Conservation (phyloP, 2,888 invertebrate species). For the Mythimna vitellina region DNA sequence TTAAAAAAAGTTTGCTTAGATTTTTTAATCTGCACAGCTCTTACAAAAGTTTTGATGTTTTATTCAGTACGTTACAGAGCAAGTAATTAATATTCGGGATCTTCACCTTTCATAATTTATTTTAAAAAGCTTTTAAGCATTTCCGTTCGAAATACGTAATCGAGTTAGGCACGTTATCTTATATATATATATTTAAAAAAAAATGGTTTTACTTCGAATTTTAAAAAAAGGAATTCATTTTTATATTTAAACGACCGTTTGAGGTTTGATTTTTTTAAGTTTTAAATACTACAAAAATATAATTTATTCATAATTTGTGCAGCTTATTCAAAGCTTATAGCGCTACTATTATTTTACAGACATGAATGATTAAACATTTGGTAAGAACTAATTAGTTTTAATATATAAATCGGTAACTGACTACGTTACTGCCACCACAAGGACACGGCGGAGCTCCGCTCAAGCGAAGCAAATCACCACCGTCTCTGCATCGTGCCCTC, state of each 20-base stretch:
- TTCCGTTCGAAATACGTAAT: slow-evolving; percentile 32
- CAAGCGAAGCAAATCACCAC: too few relatives aligned
- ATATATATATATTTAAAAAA: not conserved
- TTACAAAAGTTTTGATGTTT: slow-evolving; percentile 18
- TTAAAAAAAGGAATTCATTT: not conserved
- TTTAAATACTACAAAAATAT: too few relatives aligned
- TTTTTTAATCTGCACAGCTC: not conserved
- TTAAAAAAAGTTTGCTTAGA: too few relatives aligned
- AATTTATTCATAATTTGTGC: not conserved
- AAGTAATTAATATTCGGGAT: slow-evolving; percentile 38
- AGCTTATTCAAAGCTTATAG: not conserved
- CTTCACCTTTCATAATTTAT: slow-evolving; percentile 4
- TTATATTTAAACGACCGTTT: not conserved
- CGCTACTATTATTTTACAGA: not conserved
- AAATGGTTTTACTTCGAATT: not conserved
- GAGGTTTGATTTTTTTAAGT: too few relatives aligned
- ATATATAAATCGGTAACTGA: too few relatives aligned
- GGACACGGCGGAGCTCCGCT: too few relatives aligned
- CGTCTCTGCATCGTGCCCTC: too few relatives aligned
- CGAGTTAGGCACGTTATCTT: not conserved
- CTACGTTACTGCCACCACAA: too few relatives aligned
- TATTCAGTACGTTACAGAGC: slow-evolving; percentile 11
- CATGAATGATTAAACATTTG: not conserved
- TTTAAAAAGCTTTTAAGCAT: not conserved
- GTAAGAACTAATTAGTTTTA: not conserved